Conservation (phyloP, 2,113 vertebrate species). For the Amblyopsis rosae region DNA sequence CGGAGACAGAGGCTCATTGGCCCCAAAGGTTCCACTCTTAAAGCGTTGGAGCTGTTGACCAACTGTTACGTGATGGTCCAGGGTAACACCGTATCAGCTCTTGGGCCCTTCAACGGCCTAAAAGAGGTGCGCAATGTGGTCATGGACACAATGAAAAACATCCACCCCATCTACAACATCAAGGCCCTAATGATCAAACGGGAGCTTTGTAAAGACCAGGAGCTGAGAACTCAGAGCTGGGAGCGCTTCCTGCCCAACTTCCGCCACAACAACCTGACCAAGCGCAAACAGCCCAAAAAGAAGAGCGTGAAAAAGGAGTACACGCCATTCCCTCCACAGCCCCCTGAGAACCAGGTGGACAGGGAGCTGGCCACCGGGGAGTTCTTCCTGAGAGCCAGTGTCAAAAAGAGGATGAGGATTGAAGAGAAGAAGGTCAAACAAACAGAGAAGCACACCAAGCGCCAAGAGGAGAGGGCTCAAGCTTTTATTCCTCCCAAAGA, state of each 20-base stretch:
- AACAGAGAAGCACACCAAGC: slow-evolving; percentile 84
- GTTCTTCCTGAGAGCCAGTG: slow-evolving; percentile 91
- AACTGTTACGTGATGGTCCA: slow-evolving; percentile 98
- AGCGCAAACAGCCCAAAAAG: slow-evolving; percentile 91
- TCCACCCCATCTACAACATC: slow-evolving; percentile 99
- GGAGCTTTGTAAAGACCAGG: slow-evolving; percentile 90
- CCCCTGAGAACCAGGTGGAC: slow-evolving; percentile 95
- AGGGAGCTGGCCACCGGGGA: slow-evolving; percentile 92
- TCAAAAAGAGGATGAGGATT: slow-evolving; percentile 87
- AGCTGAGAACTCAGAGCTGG: slow-evolving; percentile 88
- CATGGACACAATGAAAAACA: slow-evolving; percentile 97
- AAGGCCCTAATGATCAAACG: slow-evolving; percentile 98
- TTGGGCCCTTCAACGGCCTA: slow-evolving; percentile 88
- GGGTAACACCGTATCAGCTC: slow-evolving; percentile 93
- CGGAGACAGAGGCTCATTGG: slow-evolving; percentile 93
- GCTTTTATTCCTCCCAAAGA: slow-evolving; percentile 96
- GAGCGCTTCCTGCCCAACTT: slow-evolving; percentile 95
- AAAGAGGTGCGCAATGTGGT: slow-evolving; percentile 98
- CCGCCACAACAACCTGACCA: slow-evolving; percentile 89
- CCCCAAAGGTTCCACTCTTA: slow-evolving; percentile 95
- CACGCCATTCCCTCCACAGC: slow-evolving; percentile 92
- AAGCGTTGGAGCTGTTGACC: slow-evolving; percentile 93
- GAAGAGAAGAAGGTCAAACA: slow-evolving; percentile 94
- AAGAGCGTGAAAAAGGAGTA: slow-evolving; percentile 91
- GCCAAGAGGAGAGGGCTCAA: slow-evolving; percentile 91